Percentiles rank a stretch among this genome's conserved stretches.
Evolutionary conservation across 1,140 invertebrate species (phyloP).

Genomic region (Parapsyche elsis): DNA sequence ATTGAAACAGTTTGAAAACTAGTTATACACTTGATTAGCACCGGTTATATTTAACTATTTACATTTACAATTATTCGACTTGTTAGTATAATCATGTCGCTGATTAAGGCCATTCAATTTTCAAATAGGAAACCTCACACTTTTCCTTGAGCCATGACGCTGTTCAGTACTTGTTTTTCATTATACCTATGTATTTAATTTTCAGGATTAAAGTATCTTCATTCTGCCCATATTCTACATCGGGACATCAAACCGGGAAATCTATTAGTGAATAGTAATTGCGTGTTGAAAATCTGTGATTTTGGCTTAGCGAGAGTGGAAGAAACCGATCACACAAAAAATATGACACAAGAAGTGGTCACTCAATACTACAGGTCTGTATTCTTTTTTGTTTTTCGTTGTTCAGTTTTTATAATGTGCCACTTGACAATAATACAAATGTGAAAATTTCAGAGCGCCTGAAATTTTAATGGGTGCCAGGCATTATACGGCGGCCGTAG

Average conservation of each 20-base stretch:
- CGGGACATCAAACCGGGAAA: conserved; percentile 99
- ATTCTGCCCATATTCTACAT: conserved; percentile 97
- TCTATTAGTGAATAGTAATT: conserved; percentile 97
- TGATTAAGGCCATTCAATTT: too few relatives aligned
- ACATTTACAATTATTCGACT: too few relatives aligned
- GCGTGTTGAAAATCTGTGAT: conserved; percentile 99
- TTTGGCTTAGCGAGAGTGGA: conserved; percentile 94
- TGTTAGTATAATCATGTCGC: too few relatives aligned
- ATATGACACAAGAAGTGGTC: conserved; percentile 99
- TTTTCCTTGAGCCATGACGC: too few relatives aligned
- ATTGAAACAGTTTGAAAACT: too few relatives aligned
- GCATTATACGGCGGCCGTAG: conserved; percentile 96
- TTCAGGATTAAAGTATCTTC: conserved; percentile 95
- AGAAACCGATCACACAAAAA: conserved; percentile 89
- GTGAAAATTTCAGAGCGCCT: conserved; percentile 77
- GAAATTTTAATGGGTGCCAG: conserved; percentile 98
- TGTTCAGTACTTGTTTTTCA: too few relatives aligned
- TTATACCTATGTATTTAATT: conserved; percentile 56
- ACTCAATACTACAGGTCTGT: conserved; percentile 93
- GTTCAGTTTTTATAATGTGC: not conserved
- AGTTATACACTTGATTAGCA: too few relatives aligned
- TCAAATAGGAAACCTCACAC: too few relatives aligned
- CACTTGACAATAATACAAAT: conserved; percentile 13
- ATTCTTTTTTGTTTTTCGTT: not conserved
- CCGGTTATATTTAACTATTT: too few relatives aligned